Base-by-base conservation (phyloP, 2,888 invertebrate species). In the Strigamia crassipes region DNA sequence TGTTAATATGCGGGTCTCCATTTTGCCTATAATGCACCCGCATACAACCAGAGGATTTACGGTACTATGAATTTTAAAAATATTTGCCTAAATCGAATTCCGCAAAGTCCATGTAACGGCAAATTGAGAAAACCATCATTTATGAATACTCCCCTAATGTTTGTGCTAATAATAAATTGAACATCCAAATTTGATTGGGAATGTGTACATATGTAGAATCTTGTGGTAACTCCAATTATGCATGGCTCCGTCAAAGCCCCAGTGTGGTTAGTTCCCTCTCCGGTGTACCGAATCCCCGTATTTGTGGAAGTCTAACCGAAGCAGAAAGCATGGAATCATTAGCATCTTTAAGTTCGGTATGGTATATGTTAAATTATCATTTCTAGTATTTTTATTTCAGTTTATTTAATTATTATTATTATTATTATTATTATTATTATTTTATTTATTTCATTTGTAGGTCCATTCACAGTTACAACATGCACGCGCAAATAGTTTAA, bases 261-360 rank as follows among this genome's bases (percentile, higher is more conserved):
- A 83, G 83, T 78, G 82, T 82, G 34, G 83, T 83, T 10, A 83
- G 83, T n/a, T 81, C 83, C 9, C 51, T 79, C 38, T 77, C 83
- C 18, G 73, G 56, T 18, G 80, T 81, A 80, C 38, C 56, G 80
- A 73, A 61, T 38, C 31, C 38, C 46, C 38, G 82, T 77, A 10
- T 82, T 56, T 31, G 79, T 34, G 86, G 86, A 80, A 93, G 93
- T 83, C 90, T 96, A 84, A 95, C 96, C 79, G 96, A 96, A 87
- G 96, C 96, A 82, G 97, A 97, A 88, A 94, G 96, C 86, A 92
- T 96, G 87, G 90, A 90, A 85, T 89, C 90, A 15, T 86, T 90
- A 78, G 88, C 89, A 78, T 89, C 89, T 15, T 85, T 86, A 66
- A 86, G 86, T 78, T 73, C 73, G 73, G 73, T 73, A 73, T 15